These are phyloP conservation scores for Odiellus spinosus DNA, from an alignment of 2,888 invertebrate genomes.

Conservation along the genomic window DNA sequence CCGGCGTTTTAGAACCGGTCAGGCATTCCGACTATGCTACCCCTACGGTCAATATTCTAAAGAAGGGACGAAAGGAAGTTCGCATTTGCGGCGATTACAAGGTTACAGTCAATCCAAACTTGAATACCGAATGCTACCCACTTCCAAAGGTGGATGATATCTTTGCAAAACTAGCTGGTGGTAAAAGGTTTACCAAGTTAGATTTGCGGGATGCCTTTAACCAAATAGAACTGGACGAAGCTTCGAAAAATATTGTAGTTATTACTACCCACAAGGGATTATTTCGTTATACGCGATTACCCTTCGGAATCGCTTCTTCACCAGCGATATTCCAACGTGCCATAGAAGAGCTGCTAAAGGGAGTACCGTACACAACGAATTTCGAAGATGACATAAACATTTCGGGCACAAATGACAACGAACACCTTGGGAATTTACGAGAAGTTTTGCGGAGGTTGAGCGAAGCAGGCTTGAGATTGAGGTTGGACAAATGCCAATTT, in stretches of 20 bases:
- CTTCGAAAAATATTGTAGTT: background rate
- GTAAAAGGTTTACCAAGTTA: background rate
- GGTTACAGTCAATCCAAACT: background rate
- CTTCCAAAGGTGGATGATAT: background rate
- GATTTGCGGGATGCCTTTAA: background rate
- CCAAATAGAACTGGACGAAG: background rate
- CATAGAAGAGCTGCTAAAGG: background rate
- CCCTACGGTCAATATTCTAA: background rate
- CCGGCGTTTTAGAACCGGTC: too few relatives aligned
- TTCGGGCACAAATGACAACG: background rate
- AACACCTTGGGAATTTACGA: background rate
- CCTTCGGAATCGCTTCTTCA: background rate
- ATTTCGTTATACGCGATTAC: background rate
- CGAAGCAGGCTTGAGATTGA: too few relatives aligned
- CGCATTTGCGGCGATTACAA: background rate
- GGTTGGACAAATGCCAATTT: too few relatives aligned
- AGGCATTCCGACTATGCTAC: background rate
- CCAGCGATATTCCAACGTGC: background rate
- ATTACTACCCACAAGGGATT: background rate
- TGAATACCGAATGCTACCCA: background rate
- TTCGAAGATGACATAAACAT: background rate
- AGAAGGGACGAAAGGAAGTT: background rate
- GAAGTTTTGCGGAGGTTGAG: background rate
- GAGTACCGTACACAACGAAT: background rate
- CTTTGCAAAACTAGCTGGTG: background rate